Evolutionary conservation across 2,888 invertebrate species (phyloP), one percentile per base, ranked within the genome.

Genomic region (Argynnis bischoffii): DNA sequence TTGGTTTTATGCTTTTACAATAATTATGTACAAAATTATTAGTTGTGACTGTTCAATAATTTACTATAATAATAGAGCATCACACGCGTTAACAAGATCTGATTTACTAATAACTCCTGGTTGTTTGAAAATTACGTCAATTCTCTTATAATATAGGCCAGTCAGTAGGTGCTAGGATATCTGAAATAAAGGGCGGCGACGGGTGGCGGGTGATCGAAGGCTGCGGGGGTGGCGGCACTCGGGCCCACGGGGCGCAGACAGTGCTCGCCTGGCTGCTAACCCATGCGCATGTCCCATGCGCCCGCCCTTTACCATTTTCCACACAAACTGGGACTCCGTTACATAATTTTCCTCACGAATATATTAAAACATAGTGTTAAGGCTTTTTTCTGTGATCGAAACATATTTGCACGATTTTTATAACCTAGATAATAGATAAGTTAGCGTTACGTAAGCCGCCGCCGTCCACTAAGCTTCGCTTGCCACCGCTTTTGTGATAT

Each of bases 391-490:
- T 92, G 92, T 92, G 92, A 92, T 92, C 89, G 68, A 89, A 87
- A 86, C 72, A 84, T 86, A 90, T 89, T 90, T 85, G 91, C 90
- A 91, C 88, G 14, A 81, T 86, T 91, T 88, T 91, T 89, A 66
- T 85, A 89, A 80, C 81, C 80, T n/a, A n/a, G n/a, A n/a, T n/a
- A n/a, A 79, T 89, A 88, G 85, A 81, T 87, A 87, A 84, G 84
- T 88, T 88, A 88, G 81, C 79, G 83, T 91, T 92, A 92, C 90
- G 87, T 92, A 92, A 91, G 89, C 84, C 85, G 86, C 91, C 92
- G 92, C 91, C 92, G 92, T 92, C 92, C 92, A 92, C 88, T 79
- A 87, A 92, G 91, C 90, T 91, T 91, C 83, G 92, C 92, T 91
- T 89, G 90, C 89, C 87, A 88, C 86, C 79, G 90, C 91, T 89